Evolutionary conservation across 2,113 vertebrate species (phyloP).

Genomic region (Triplophysa rosa): DNA sequence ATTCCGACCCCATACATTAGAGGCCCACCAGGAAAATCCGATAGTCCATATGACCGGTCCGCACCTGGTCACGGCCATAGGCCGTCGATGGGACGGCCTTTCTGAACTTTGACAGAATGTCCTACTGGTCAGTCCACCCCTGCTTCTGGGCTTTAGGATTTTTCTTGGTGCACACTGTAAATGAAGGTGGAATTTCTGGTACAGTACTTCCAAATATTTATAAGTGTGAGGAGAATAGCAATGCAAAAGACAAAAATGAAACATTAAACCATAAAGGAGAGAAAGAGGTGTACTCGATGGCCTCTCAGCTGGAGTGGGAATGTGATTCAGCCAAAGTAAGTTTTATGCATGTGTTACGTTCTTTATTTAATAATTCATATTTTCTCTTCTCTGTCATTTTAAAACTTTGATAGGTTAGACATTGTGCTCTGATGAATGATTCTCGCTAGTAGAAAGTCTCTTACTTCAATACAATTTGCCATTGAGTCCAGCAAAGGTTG

Average conservation of each 20-base stretch:
- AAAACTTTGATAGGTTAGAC: not conserved
- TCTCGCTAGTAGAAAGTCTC: not conserved
- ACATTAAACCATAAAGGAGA: not conserved
- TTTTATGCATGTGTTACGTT: slow-evolving; percentile 5
- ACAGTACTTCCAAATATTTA: not conserved
- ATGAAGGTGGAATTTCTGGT: too few species aligned
- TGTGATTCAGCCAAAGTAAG: not conserved
- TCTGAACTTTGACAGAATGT: too few species aligned
- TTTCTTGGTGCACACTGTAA: too few species aligned
- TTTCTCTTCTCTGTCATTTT: not conserved
- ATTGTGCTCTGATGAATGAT: slow-evolving; percentile 8
- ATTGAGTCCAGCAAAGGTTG: slow-evolving; percentile 52
- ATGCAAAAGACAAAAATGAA: not conserved
- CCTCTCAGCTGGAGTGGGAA: not conserved
- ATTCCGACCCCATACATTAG: too few species aligned
- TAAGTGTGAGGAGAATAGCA: not conserved
- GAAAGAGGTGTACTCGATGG: not conserved
- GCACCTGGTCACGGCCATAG: too few species aligned
- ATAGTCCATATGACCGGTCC: too few species aligned
- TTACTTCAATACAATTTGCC: slow-evolving; percentile 7
- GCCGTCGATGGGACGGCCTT: too few species aligned
- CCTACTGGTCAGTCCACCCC: too few species aligned
- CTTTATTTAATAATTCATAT: slow-evolving; percentile 1
- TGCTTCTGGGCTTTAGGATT: too few species aligned
- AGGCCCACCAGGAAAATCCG: too few species aligned